A percentile compares a stretch with the other conserved stretches of the same genome.
Evolutionary conservation across 2,888 invertebrate genomes (phyloP).

Genomic region (Lomographa bimaculata): DNA sequence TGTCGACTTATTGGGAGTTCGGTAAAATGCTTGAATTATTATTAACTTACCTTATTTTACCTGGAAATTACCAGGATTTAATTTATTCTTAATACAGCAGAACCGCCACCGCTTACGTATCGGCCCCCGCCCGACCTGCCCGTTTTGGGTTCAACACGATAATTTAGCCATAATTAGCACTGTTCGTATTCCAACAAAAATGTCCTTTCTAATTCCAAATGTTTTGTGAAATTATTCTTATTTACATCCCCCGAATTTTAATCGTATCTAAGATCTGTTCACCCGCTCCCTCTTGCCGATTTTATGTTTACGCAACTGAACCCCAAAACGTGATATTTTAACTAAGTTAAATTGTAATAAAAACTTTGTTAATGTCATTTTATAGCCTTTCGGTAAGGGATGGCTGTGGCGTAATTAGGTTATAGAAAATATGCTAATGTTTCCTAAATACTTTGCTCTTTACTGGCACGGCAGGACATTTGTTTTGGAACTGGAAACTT

Average conservation of each 20-base stretch:
- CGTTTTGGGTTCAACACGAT: conserved; percentile 57
- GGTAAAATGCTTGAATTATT: too few relatives aligned
- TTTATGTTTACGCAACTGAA: conserved; percentile 23
- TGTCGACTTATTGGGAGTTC: too few relatives aligned
- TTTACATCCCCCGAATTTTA: conserved; percentile 55
- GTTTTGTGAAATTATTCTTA: conserved; percentile 65
- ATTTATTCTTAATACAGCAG: too few relatives aligned
- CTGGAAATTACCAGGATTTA: too few relatives aligned
- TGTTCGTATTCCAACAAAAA: conserved; percentile 71
- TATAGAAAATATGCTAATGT: conserved; percentile 19
- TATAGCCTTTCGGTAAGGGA: conserved; percentile 13
- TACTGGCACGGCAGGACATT: not conserved
- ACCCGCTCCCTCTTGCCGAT: conserved; percentile 36
- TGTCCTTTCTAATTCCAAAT: conserved; percentile 61
- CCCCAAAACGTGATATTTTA: conserved; percentile 29
- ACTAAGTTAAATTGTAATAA: conserved; percentile 30
- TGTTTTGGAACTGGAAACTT: not conserved
- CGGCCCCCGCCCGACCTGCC: conserved; percentile 26
- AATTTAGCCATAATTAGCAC: conserved; percentile 78
- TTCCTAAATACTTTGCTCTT: conserved; percentile 9
- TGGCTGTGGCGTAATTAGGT: conserved; percentile 14
- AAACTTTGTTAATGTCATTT: conserved; percentile 17
- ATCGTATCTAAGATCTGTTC: conserved; percentile 55
- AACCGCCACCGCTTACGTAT: conserved; percentile 17
- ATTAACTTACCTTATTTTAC: too few relatives aligned